These are phyloP conservation scores for Procambarus virginalis DNA, from an alignment of 1,140 invertebrate genomes.

Conservation along the genomic window DNA sequence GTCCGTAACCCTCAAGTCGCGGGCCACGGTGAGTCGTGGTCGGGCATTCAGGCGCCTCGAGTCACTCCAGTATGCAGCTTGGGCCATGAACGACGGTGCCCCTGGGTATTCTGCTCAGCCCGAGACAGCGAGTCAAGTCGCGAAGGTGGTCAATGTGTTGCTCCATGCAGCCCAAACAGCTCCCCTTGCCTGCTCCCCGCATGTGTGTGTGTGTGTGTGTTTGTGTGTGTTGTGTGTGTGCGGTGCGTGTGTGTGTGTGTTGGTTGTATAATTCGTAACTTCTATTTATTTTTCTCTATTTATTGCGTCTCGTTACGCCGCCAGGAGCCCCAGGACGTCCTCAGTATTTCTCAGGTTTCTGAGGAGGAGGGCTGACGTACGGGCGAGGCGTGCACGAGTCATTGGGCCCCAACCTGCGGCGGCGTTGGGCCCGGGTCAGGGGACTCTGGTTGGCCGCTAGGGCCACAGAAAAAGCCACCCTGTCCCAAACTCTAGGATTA, in stretches of 20 bases:
- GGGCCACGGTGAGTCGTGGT: constrained; percentile 31
- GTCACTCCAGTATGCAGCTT: constrained; percentile 43
- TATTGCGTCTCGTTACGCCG: neutral
- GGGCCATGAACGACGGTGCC: constrained; percentile 1
- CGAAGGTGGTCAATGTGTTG: constrained; percentile 7
- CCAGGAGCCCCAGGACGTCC: constrained; percentile 18
- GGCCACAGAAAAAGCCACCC: neutral
- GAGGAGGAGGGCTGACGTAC: too few species aligned
- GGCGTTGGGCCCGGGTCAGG: constrained; percentile 27
- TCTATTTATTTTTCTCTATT: constrained; percentile 10
- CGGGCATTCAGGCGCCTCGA: constrained; percentile 63
- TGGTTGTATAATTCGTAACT: neutral
- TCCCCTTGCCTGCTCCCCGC: too few species aligned
- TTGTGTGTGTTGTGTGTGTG: constrained; percentile 1
- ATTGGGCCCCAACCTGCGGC: constrained; percentile 14
- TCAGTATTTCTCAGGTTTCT: constrained; percentile 3
- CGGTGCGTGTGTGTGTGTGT: constrained; percentile 27
- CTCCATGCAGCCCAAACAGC: neutral
- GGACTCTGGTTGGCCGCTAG: neutral
- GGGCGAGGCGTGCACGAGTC: too few species aligned
- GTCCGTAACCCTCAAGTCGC: constrained; percentile 32
- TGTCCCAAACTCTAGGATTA: constrained; percentile 4
- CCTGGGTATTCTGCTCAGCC: constrained; percentile 22
- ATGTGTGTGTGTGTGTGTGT: constrained; percentile 34
- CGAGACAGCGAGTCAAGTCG: constrained; percentile 25